These are phyloP conservation scores for Melanotaenia trifasciata DNA, from an alignment of 2,797 vertebrate genomes.

Conservation along the genomic window DNA sequence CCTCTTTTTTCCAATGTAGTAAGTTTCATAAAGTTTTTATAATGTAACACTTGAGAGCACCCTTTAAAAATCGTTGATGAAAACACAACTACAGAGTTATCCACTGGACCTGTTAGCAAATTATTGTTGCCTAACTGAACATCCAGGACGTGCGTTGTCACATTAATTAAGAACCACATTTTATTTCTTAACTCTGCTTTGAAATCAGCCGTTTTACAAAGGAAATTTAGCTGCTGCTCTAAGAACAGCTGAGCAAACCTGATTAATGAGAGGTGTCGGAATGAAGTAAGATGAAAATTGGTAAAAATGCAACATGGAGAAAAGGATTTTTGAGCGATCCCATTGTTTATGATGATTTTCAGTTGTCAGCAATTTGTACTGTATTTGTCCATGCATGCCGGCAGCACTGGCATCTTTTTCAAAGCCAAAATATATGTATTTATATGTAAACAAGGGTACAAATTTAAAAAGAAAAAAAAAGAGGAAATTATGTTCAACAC, in stretches of 20 bases:
- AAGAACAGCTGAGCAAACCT: neutral
- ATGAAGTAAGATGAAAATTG: neutral
- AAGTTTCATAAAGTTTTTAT: too few relatives aligned
- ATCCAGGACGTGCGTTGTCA: too few relatives aligned
- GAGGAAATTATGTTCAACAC: neutral
- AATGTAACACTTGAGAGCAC: neutral
- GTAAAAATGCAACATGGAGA: too few relatives aligned
- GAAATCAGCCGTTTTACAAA: neutral
- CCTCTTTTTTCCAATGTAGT: too few relatives aligned
- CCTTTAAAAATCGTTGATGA: neutral
- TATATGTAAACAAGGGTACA: neutral
- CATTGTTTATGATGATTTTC: too few relatives aligned
- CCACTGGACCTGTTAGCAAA: neutral
- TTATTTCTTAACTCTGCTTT: neutral
- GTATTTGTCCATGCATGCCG: too few relatives aligned
- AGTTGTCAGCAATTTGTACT: too few relatives aligned
- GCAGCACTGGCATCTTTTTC: neutral
- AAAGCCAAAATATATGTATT: neutral
- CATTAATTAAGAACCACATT: too few relatives aligned
- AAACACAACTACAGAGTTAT: neutral
- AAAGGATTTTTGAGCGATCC: neutral
- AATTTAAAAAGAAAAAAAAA: neutral
- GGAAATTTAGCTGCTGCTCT: neutral
- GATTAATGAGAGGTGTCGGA: neutral
- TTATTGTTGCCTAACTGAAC: too few relatives aligned